A percentile compares a stretch with the other conserved stretches of the same genome.
These are phyloP conservation scores for Drosophila carrolli DNA, from an alignment of 1,140 invertebrate species.

Conservation along the genomic window DNA sequence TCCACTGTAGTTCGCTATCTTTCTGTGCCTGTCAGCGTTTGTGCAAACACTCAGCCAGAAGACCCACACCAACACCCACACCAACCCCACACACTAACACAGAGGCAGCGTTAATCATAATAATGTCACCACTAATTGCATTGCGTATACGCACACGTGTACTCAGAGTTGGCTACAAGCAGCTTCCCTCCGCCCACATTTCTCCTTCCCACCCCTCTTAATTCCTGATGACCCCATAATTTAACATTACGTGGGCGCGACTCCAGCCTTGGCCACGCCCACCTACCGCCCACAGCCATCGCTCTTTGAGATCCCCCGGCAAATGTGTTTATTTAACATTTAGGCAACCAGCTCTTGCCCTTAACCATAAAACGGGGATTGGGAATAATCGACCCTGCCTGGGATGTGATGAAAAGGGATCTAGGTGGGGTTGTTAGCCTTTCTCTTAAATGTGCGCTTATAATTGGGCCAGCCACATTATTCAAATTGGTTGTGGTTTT, in stretches of 20 bases:
- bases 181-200: slow-evolving; percentile 8
- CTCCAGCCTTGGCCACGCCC: slow-evolving; percentile 10
- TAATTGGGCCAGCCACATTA: slow-evolving; percentile 9
- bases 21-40: slow-evolving; percentile 46
- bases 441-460: slow-evolving; percentile 11
- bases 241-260: slow-evolving; percentile 55
- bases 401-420: slow-evolving; percentile 8
- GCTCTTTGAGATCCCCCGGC: slow-evolving; percentile 5
- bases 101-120: slow-evolving; percentile 70
- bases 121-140: slow-evolving; percentile 80
- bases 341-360: slow-evolving; percentile 38
- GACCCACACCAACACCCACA: slow-evolving; percentile 1
- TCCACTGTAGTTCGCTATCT: slow-evolving; percentile 9
- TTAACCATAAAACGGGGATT: slow-evolving; percentile 38
- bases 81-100: slow-evolving; percentile 16
- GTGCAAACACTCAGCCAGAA: slow-evolving; percentile 28
- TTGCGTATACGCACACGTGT: slow-evolving; percentile 79
- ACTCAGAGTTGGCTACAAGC: slow-evolving; percentile 48
- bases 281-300: slow-evolving; percentile 10
- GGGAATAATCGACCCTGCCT: slow-evolving; percentile 19
- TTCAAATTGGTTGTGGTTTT: not conserved
- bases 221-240: slow-evolving; percentile 57
- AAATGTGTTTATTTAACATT: slow-evolving; percentile 63
- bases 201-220: slow-evolving; percentile 6
- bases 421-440: not conserved